These are phyloP conservation scores for Protonemura montana DNA, from an alignment of 2,888 invertebrate species.

Conservation along the genomic window DNA sequence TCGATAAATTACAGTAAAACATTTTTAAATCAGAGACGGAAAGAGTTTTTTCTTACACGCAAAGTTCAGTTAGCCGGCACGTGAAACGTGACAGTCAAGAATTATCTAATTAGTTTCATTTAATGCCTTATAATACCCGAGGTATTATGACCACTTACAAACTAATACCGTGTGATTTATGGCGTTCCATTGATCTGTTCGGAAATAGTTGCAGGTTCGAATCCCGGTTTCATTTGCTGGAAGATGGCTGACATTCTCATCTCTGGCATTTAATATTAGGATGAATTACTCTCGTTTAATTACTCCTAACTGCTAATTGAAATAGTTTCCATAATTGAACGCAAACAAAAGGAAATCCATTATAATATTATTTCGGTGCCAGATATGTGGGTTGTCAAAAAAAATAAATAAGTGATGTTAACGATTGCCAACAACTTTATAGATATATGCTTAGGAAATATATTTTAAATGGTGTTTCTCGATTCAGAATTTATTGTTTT, in stretches of 20 bases:
- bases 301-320: background rate
- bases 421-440: background rate
- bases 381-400: background rate
- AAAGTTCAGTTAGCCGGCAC: background rate
- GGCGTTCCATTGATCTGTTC: constrained; percentile 5
- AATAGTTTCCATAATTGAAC: background rate
- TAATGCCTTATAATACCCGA: background rate
- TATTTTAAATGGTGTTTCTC: background rate
- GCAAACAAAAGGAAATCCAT: background rate
- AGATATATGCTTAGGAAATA: background rate
- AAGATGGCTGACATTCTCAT: background rate
- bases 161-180: background rate
- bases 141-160: background rate
- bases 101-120: background rate
- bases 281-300: background rate
- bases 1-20: background rate
- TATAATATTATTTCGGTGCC: background rate
- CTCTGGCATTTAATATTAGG: background rate
- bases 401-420: background rate
- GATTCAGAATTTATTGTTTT: background rate
- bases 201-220: background rate
- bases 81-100: background rate
- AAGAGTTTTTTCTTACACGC: background rate
- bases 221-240: background rate
- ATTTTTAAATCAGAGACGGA: background rate